A percentile compares a stretch with the other conserved stretches of the same genome.
Conservation (phyloP, 2,888 invertebrate genomes). For the Melolontha melolontha region DNA sequence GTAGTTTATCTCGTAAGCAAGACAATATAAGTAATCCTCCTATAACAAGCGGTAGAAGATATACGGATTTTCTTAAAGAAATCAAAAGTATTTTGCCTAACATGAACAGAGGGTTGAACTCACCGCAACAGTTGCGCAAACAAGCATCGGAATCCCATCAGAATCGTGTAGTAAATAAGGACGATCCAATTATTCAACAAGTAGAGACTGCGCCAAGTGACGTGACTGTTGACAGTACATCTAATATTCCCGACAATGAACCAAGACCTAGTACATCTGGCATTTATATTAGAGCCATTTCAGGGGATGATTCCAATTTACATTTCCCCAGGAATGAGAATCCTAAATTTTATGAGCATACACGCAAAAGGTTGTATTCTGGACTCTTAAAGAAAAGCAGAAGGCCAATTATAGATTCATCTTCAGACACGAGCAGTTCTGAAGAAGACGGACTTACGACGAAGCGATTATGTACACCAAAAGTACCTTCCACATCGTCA, state of each 20-base stretch:
- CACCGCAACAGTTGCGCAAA: too few species aligned
- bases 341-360: conserved; percentile 21
- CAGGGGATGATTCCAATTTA: not conserved
- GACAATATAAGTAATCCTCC: too few species aligned
- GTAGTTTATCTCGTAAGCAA: too few species aligned
- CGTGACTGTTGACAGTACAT: not conserved
- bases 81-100: too few species aligned
- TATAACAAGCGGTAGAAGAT: too few species aligned
- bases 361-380: conserved; percentile 53
- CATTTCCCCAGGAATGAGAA: conserved; percentile 16
- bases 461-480: conserved; percentile 35
- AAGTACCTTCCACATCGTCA: conserved; percentile 8
- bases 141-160: too few species aligned
- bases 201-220: not conserved
- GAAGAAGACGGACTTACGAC: conserved; percentile 47
- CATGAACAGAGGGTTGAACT: too few species aligned
- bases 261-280: conserved; percentile 39
- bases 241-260: not conserved
- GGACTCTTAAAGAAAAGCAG: conserved; percentile 54
- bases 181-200: too few species aligned
- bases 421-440: conserved; percentile 58
- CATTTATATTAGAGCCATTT: not conserved
- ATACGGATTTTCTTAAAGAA: too few species aligned
- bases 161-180: too few species aligned
- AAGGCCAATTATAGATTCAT: conserved; percentile 52